These are phyloP conservation scores for Orientallactaga bullata DNA, from an alignment of 2,113 vertebrate species.

Conservation along the genomic window DNA sequence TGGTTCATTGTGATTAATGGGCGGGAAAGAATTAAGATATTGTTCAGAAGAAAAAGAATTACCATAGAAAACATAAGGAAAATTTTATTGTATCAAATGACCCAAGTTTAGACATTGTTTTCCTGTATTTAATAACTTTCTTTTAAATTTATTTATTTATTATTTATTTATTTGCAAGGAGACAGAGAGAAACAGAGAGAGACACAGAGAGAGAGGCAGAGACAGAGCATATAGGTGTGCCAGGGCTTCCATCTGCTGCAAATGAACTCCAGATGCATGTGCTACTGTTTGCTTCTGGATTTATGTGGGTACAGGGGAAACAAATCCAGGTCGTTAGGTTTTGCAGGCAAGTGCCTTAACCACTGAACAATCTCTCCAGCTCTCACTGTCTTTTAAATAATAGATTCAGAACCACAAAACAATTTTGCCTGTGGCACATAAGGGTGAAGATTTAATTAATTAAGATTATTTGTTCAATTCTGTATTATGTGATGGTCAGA, in stretches of 20 bases:
- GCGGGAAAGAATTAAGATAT: neutral
- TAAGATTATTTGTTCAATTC: constrained; percentile 3
- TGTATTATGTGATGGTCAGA: neutral
- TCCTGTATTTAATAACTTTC: neutral
- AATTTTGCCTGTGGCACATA: neutral
- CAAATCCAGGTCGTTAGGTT: too few relatives aligned
- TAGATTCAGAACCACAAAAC: neutral
- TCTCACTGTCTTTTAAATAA: neutral
- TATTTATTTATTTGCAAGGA: too few relatives aligned
- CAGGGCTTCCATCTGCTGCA: too few relatives aligned
- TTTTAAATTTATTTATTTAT: too few relatives aligned
- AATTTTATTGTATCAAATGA: neutral
- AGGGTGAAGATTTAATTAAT: neutral
- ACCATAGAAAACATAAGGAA: neutral
- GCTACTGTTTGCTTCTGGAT: too few relatives aligned
- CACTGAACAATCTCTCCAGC: too few relatives aligned
- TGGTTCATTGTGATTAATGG: neutral
- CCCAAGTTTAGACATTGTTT: neutral
- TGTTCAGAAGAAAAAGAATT: constrained; percentile 2
- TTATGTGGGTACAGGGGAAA: too few relatives aligned
- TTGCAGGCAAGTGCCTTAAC: too few relatives aligned
- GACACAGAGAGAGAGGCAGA: too few relatives aligned
- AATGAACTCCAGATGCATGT: too few relatives aligned
- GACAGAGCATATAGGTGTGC: too few relatives aligned
- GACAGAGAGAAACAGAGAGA: too few relatives aligned